phyloP scores from a whole-genome alignment of 2,888 invertebrate species.

The Panopea generosa region DNA sequence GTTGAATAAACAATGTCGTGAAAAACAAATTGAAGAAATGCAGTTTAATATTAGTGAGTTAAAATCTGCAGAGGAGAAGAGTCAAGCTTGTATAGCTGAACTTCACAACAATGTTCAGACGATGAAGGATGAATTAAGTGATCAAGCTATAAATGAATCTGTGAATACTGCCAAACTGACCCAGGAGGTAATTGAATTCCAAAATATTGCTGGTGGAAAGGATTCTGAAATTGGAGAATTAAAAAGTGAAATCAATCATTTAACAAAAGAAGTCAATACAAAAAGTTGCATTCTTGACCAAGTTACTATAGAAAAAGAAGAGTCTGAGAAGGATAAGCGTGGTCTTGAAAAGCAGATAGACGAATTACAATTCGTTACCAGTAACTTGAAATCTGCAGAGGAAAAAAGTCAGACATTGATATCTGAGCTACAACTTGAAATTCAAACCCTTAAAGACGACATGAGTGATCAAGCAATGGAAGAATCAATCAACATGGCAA shows the following conservation, averaged over 20 bases:
- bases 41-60: not conserved
- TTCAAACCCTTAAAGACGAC: conserved; percentile 44
- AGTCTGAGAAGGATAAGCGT: conserved; percentile 6
- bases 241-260: conserved; percentile 19
- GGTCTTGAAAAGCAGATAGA: conserved; percentile 14
- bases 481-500: conserved; percentile 30
- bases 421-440: conserved; percentile 7
- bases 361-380: not conserved
- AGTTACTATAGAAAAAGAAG: conserved; percentile 10
- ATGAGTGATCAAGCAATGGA: conserved; percentile 30
- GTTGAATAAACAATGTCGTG: not conserved
- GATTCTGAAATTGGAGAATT: conserved; percentile 23
- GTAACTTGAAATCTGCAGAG: not conserved
- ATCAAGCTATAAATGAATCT: conserved; percentile 48
- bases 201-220: conserved; percentile 29
- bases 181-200: conserved; percentile 32
- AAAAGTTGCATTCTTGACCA: not conserved
- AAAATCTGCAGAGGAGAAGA: conserved; percentile 1
- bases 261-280: conserved; percentile 11
- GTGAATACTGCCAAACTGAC: conserved; percentile 37
- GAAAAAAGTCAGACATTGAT: not conserved
- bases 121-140: conserved; percentile 53
- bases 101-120: not conserved
- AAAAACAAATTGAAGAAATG: conserved; percentile 9
- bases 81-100: not conserved